A percentile compares a stretch with the other conserved stretches of the same genome.
phyloP scores from a whole-genome alignment of 2,797 vertebrate genomes.

The Amazonetta brasiliensis region DNA sequence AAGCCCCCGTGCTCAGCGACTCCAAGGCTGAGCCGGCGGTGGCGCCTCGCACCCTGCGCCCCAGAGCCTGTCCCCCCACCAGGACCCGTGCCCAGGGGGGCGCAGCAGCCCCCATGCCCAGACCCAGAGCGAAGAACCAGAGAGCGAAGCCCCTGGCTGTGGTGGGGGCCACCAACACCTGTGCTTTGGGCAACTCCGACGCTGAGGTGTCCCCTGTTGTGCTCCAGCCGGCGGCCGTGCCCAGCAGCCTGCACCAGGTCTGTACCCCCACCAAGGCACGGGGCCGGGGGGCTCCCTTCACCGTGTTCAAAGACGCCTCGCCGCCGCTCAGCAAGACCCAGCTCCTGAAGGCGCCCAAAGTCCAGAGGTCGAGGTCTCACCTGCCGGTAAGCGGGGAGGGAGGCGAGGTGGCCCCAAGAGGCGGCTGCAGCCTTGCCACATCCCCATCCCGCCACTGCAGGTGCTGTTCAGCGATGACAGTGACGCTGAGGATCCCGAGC shows the following conservation, averaged over 20 bases:
- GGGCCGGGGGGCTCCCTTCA: conserved; percentile 78
- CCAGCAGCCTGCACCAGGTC: conserved; percentile 79
- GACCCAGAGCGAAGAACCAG: background rate
- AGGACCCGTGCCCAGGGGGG: conserved; percentile 21
- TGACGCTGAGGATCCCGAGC: conserved; percentile 82
- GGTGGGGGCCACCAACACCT: background rate
- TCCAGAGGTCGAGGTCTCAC: conserved; percentile 77
- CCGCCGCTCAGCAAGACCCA: conserved; percentile 64
- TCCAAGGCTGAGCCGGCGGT: background rate
- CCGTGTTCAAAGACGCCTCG: conserved; percentile 85
- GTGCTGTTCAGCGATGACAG: conserved; percentile 92
- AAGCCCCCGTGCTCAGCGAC: conserved; percentile 48
- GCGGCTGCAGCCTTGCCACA: accelerated
- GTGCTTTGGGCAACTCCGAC: conserved; percentile 53
- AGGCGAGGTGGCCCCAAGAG: accelerated
- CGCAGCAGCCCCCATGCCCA: background rate
- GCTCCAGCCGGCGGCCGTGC: background rate
- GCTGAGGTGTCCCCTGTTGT: background rate
- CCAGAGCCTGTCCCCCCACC: background rate
- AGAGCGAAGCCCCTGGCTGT: background rate
- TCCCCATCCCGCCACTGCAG: conserved; percentile 58
- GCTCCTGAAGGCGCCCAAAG: conserved; percentile 86
- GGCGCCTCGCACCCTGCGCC: conserved; percentile 77
- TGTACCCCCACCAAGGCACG: conserved; percentile 18
- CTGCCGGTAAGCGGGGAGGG: conserved; percentile 81